These are phyloP conservation scores for Nudaria mundana DNA, from an alignment of 2,888 invertebrate species.

Conservation along the genomic window DNA sequence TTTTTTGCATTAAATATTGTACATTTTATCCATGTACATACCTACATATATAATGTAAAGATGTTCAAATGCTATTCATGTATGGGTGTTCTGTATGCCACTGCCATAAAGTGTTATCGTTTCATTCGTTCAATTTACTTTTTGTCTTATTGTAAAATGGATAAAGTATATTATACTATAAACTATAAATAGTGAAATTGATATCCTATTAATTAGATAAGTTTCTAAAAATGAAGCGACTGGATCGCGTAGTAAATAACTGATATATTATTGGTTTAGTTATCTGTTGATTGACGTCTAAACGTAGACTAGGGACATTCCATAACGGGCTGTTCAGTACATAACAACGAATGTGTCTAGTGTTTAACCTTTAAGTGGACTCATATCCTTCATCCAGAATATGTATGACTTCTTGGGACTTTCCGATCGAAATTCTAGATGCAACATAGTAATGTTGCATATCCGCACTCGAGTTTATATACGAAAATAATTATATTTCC, in stretches of 20 bases:
- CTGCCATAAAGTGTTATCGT: slow-evolving; percentile 51
- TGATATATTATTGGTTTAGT: slow-evolving; percentile 25
- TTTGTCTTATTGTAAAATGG: slow-evolving; percentile 22
- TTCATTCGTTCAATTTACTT: slow-evolving; percentile 21
- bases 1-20: slow-evolving; percentile 69
- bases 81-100: slow-evolving; percentile 71
- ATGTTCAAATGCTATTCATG: slow-evolving; percentile 70
- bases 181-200: slow-evolving; percentile 36
- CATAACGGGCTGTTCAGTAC: slow-evolving; percentile 71
- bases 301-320: slow-evolving; percentile 46
- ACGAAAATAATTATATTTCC: no score
- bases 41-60: slow-evolving; percentile 57
- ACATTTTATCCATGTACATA: slow-evolving; percentile 62
- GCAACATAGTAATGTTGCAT: no score
- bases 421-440: no score
- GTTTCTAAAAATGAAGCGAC: slow-evolving; percentile 51
- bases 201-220: slow-evolving; percentile 53
- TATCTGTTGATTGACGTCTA: slow-evolving; percentile 15
- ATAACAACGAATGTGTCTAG: slow-evolving; percentile 76
- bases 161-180: slow-evolving; percentile 28
- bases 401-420: no score
- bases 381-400: slow-evolving; percentile 14
- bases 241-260: slow-evolving; percentile 49
- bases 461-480: no score
- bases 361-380: slow-evolving; percentile 46